These are phyloP conservation scores for Clarias magur DNA, from an alignment of 2,113 vertebrate species.

Conservation along the genomic window DNA sequence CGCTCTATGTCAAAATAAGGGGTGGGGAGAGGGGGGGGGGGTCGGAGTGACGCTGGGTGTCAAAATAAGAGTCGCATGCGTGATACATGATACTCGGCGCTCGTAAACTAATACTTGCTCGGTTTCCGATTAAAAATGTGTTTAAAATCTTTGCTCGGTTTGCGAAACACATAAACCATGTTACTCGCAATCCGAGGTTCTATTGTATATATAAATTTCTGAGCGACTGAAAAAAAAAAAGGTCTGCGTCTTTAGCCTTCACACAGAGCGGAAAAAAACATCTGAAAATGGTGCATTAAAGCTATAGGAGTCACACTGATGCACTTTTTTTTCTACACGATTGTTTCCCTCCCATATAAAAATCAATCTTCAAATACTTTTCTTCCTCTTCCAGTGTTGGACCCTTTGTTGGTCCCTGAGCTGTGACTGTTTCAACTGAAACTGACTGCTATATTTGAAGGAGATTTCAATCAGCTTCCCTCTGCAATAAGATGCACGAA, in stretches of 20 bases:
- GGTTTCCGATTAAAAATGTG: too few species aligned
- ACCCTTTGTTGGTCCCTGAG: constrained; percentile 1
- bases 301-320: not conserved
- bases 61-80: too few species aligned
- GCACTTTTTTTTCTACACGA: not conserved
- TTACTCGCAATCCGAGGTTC: too few species aligned
- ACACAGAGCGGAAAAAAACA: not conserved
- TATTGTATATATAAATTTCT: not conserved
- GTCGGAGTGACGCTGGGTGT: too few species aligned
- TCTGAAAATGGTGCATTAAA: not conserved
- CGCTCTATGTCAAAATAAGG: too few species aligned
- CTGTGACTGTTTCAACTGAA: constrained; percentile 24
- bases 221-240: not conserved
- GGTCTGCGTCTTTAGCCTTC: not conserved
- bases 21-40: too few species aligned
- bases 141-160: too few species aligned
- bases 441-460: constrained; percentile 26
- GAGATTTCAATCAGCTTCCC: constrained; percentile 1
- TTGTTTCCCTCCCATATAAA: not conserved
- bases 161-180: too few species aligned
- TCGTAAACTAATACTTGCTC: too few species aligned
- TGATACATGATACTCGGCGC: too few species aligned
- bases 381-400: not conserved
- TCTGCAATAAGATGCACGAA: not conserved
- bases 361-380: not conserved